Base-by-base conservation (phyloP, 2,888 invertebrate genomes). In the Cephus runcator region DNA sequence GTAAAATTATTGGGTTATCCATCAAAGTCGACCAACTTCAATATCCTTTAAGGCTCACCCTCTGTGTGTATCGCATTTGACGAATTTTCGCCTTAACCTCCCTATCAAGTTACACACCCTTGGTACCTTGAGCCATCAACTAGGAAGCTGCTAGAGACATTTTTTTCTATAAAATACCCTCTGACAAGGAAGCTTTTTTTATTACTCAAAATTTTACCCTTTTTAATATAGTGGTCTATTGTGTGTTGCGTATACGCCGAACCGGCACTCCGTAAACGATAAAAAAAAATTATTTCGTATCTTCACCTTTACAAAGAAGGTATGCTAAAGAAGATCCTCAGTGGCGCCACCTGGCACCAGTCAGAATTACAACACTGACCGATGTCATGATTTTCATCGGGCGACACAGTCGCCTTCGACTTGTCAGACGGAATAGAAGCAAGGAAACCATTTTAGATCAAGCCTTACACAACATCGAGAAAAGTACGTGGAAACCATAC, bases 1-100 rank as follows among this genome's bases (percentile, higher is more conserved):
- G 71, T 71, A 76, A 81, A 80, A 80, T 81, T 75, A 81, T 81
- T 80, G 81, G 80, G 78, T 81, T 81, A 80, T 81, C 80, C 75
- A 80, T 79, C 75, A 69, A 75, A 78, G 56, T 80, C 76, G 74
- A 36, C 34, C 33, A 79, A 79, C 69, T 77, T 78, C n/a, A 56
- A 34, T 36, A 68, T 76, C 69, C 34, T 75, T 34, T 36, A 76
- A 73, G 76, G 75, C 74, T 80, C 77, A 30, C 69, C 77, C 23
- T 56, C 12, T 12, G 36, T 9, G 69, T 69, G 36, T 68, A 75
- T 73, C n/a, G 69, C 36, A 69, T 23, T 34, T 75, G 78, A 80
- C 80, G 78, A 81, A 81, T 80, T 80, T 81, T 73, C 69, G 78
- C 77, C 23, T 56, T 56, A 56, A 23, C 56, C 56, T 56, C 56